Base-by-base conservation (phyloP, 1,140 invertebrate genomes). In the Conus ventricosus region DNA sequence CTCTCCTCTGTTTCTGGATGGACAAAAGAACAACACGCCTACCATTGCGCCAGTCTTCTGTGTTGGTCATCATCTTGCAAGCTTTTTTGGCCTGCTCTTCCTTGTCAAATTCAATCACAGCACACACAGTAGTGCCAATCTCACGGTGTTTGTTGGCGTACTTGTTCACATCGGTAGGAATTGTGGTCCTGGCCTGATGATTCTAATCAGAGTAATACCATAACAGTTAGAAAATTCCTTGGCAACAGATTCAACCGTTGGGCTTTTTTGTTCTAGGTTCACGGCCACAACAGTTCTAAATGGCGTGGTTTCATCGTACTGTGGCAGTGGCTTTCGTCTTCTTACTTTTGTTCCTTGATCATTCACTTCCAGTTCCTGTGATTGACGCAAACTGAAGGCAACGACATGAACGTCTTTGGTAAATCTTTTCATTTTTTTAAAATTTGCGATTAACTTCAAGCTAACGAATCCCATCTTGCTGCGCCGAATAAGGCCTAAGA, bases 391-490 rank as follows among this genome's bases (percentile, higher is more conserved):
- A 75, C 98, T 97, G 91, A 97, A 96, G 4, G 98, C 98, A 5
- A 99, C 98, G 0, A 98, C 97, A 85, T 98, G 96, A 97, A 98
- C 99, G 93, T 99, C 98, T 93, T 98, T 97, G 6, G 98, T 98
- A 54, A 99, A 95, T 20, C 93, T 91, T 90, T 95, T 95, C 27
- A 99, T 98, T 80, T 98, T 96, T 93, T 99, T 94, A 84, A 95
- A 95, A 91, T 97, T 98, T 3, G 98, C 98, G 84, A 99, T 98
- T 67, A 99, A 95, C 95, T 99, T 99, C 7, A 99, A 95, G 53
- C 97, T 98, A 3, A 99, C 98, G 95, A 97, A 99, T 15, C 98
- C 98, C 94, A 98, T 98, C 94, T 98, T 99, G 94, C 99, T 98
- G 51, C 98, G 96, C 57, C 97, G 97, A 7, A 99, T 98, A 94